phyloP scores from a whole-genome alignment of 2,888 invertebrate species.

The Geotrupes spiniger region DNA sequence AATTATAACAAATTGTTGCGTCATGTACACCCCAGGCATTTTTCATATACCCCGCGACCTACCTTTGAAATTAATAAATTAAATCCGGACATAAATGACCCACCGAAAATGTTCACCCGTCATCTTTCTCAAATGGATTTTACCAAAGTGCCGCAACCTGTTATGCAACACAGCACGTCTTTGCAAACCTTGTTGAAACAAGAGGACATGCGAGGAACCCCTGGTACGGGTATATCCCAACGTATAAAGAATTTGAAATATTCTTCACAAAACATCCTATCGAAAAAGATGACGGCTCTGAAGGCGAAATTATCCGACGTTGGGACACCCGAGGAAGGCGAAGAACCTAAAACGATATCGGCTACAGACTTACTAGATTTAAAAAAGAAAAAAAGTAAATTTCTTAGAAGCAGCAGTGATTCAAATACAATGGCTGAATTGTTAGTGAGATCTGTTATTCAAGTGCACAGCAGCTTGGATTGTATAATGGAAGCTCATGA shows the following conservation, averaged over 20 bases:
- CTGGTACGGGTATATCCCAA: conserved; percentile 48
- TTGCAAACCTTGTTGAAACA: conserved; percentile 52
- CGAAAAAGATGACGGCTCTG: conserved; percentile 61
- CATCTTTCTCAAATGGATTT: conserved; percentile 36
- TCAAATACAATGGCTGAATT: conserved; percentile 63
- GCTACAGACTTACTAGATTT: conserved; percentile 39
- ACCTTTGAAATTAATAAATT: conserved; percentile 4
- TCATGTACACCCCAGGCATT: conserved; percentile 14
- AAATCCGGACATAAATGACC: conserved; percentile 5
- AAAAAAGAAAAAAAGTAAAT: conserved; percentile 49
- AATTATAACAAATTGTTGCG: conserved; percentile 24
- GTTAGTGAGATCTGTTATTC: conserved; percentile 63
- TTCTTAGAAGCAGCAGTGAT: conserved; percentile 53
- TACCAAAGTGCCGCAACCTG: conserved; percentile 17
- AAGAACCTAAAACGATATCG: conserved; percentile 52
- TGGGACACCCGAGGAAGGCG: conserved; percentile 44
- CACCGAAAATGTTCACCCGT: conserved; percentile 30
- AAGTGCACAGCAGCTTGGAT: conserved; percentile 58
- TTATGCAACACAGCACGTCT: conserved; percentile 31
- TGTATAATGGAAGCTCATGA: conserved; percentile 55
- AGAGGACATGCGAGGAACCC: conserved; percentile 59
- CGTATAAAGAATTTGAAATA: conserved; percentile 64
- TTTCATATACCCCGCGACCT: not conserved
- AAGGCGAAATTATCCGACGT: conserved; percentile 57
- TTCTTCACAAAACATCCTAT: conserved; percentile 60